Evolutionary conservation across 2,797 vertebrate species (phyloP).

Genomic region (Tenualosa thibaudeaui): DNA sequence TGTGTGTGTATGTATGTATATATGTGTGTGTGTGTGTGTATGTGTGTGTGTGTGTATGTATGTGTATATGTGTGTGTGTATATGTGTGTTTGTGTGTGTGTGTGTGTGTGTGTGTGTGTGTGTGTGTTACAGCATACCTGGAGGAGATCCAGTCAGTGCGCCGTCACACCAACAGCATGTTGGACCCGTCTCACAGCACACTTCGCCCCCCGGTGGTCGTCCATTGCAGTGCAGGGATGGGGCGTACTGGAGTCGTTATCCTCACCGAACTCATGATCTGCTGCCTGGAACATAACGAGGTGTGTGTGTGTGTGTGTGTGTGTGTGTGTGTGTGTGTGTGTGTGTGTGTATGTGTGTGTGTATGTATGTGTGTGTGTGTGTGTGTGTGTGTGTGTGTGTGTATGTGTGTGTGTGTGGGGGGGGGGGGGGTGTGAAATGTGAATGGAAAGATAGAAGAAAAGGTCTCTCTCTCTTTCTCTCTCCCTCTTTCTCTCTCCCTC

Average conservation of each 20-base stretch:
- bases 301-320: conserved; percentile 57
- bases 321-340: neutral
- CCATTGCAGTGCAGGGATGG: conserved; percentile 93
- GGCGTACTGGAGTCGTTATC: conserved; percentile 92
- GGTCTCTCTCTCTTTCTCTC: too few species aligned
- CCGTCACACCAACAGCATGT: conserved; percentile 93
- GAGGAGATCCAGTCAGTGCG: conserved; percentile 97
- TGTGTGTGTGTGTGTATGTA: neutral
- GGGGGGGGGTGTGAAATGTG: neutral
- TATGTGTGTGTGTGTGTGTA: too few species aligned
- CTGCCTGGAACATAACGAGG: conserved; percentile 95
- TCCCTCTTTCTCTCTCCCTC: too few species aligned
- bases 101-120: conserved; percentile 31
- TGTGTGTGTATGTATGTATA: neutral
- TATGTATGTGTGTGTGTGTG: neutral
- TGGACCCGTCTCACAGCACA: conserved; percentile 85
- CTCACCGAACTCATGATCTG: conserved; percentile 96
- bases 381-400: neutral
- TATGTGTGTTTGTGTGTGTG: neutral
- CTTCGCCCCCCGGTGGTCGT: conserved; percentile 90
- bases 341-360: neutral
- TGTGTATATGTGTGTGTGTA: neutral
- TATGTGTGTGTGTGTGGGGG: neutral
- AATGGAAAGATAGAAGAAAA: too few species aligned
- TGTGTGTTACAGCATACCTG: conserved; percentile 95